Percentiles rank a stretch among this genome's conserved stretches.
These are phyloP conservation scores for Glareola pratincola DNA, from an alignment of 2,113 vertebrate species.

Conservation along the genomic window DNA sequence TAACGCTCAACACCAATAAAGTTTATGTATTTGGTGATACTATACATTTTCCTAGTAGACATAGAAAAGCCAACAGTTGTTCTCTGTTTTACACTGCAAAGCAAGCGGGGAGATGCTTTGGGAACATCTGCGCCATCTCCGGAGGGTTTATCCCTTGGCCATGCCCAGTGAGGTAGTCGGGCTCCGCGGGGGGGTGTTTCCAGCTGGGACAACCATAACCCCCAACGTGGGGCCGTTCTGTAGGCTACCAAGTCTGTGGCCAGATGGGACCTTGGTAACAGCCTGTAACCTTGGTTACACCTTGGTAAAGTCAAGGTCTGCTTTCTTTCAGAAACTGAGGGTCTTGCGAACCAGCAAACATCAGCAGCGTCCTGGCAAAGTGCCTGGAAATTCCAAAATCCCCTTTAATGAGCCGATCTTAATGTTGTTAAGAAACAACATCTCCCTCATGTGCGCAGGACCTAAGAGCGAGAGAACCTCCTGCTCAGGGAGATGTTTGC, in stretches of 20 bases:
- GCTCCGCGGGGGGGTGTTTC: rapidly evolving
- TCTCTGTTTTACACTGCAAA: background rate
- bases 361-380: background rate
- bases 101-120: background rate
- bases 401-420: background rate
- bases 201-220: background rate
- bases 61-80: background rate
- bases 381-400: background rate
- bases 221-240: rapidly evolving
- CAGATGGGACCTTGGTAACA: too few relatives aligned
- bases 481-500: background rate
- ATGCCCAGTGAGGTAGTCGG: rapidly evolving
- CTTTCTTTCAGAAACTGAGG: background rate
- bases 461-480: background rate
- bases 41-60: background rate
- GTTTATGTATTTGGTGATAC: background rate
- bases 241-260: rapidly evolving
- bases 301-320: background rate
- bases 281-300: too few relatives aligned
- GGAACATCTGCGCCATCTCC: background rate
- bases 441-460: background rate
- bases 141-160: background rate
- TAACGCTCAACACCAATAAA: background rate
- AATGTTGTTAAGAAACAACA: background rate
- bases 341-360: background rate